Evolutionary conservation across 1,140 invertebrate genomes (phyloP).

Genomic region (Eupristina koningsbergeri): DNA sequence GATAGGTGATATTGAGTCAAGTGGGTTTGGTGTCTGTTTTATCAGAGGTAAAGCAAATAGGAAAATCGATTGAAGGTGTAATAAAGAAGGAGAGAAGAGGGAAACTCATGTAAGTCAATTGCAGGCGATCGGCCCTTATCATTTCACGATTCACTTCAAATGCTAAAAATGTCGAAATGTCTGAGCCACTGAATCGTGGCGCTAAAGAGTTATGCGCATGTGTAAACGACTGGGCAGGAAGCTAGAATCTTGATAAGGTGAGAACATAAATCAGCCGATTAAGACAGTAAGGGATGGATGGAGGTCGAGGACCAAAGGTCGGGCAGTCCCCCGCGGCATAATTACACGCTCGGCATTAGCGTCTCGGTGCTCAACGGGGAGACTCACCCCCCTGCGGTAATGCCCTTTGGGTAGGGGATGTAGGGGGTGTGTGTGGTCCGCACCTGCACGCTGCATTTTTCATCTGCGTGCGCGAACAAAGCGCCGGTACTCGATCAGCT

Average conservation of each 20-base stretch:
- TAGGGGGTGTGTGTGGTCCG: no score
- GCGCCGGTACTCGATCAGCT: constrained; percentile 35
- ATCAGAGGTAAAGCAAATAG: no score
- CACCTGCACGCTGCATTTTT: constrained; percentile 68
- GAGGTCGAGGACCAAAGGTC: neutral
- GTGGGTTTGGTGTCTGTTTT: no score
- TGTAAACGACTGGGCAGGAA: neutral
- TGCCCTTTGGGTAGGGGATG: neutral
- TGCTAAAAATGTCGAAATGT: neutral
- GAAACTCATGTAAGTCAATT: neutral
- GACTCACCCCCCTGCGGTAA: no score
- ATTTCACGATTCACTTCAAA: neutral
- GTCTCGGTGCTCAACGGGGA: neutral
- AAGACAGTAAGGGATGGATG: neutral
- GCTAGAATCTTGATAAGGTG: neutral
- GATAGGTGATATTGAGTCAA: no score
- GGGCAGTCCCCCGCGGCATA: constrained; percentile 54
- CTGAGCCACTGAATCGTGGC: neutral
- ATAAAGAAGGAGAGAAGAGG: no score
- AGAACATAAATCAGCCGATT: constrained; percentile 47
- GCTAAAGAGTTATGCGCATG: constrained; percentile 13
- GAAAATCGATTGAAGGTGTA: no score
- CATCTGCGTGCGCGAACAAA: constrained; percentile 51
- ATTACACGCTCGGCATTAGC: constrained; percentile 67
- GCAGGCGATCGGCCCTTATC: no score